Percentiles rank a stretch among this genome's conserved stretches.
phyloP scores from a whole-genome alignment of 2,113 vertebrate species.

The Siniperca chuatsi region DNA sequence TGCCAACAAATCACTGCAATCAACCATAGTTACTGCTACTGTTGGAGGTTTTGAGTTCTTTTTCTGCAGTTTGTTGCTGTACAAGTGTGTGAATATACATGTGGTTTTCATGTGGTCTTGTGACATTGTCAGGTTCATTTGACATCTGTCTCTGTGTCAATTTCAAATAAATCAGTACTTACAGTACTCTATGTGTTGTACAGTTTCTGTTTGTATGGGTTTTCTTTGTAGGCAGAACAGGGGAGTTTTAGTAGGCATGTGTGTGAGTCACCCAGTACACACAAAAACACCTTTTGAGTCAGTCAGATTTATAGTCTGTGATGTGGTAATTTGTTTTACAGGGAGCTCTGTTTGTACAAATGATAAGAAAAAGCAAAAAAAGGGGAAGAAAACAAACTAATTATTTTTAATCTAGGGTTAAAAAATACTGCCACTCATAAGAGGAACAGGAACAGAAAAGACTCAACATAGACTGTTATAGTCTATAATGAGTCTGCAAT shows the following conservation, averaged over 20 bases:
- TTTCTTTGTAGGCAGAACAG: conserved; percentile 12
- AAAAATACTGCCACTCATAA: neutral
- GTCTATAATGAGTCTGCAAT: too few relatives aligned
- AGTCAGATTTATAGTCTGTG: conserved; percentile 10
- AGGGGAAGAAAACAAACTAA: neutral
- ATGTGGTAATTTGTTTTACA: conserved; percentile 4
- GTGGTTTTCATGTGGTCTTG: neutral
- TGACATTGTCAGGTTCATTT: neutral
- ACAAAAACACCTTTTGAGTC: conserved; percentile 62
- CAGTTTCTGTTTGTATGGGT: neutral
- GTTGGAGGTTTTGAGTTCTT: neutral
- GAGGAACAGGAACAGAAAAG: neutral
- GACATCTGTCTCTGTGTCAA: neutral
- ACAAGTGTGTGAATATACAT: neutral
- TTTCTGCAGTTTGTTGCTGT: neutral
- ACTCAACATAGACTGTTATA: neutral
- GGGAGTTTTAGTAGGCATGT: conserved; percentile 10
- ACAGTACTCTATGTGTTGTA: too few relatives aligned
- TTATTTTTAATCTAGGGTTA: too few relatives aligned
- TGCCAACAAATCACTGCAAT: neutral
- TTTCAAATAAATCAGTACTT: neutral
- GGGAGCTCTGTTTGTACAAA: neutral
- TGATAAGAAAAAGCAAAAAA: neutral
- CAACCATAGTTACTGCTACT: neutral
- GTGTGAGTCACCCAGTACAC: conserved; percentile 53